Base-by-base conservation (phyloP, 2,113 vertebrate genomes). In the Enhydra lutris region DNA sequence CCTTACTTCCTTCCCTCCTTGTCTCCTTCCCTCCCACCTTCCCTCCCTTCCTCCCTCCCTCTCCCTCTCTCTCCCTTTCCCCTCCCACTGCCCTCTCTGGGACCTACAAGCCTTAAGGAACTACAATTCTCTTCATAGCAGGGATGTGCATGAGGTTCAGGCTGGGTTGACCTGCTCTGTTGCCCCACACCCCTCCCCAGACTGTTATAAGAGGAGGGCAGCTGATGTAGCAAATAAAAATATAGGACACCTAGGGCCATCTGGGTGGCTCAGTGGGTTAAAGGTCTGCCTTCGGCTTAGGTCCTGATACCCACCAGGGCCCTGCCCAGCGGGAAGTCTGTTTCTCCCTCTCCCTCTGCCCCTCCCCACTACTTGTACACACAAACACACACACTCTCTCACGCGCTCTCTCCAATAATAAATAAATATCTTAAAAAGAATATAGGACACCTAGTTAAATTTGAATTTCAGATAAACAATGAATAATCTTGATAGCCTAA, bases 181-280 rank as follows among this genome's bases (percentile, higher is more conserved):
- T 0, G 1, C 52, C 47, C 24, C 74, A 73, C 14, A 11, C 2
- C 6, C 52, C 21, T 42, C 57, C 78, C 34, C 29, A 34, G 57
- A 10, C 61, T 55, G 4, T 12, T 17, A 13, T 36, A 71, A 7
- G 39, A 79, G 5, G 63, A 95, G 17, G 34, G 11, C 42, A 52
- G 21, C 61, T n/a, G 79, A 67, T 95, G 26, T 71, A 76, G 59
- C 65, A 89, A 86, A 69, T 47, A 45, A 93, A 97, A 93, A 92
- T 52, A 61, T 1, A 47, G n/a, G 47, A 74, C 13, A n/a, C 11
- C 57, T 52, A 74, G 82, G 34, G 34, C 7, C 3, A 0, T n/a
- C 67, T 69, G 34, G 34, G 67, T 69, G 34, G 67, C 67, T 10
- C 34, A 20, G 34, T 69, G 14, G 17, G 34, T 67, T n/a, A 18